Evolutionary conservation across 2,113 vertebrate genomes (phyloP).

Genomic region (Dasyornis broadbenti): DNA sequence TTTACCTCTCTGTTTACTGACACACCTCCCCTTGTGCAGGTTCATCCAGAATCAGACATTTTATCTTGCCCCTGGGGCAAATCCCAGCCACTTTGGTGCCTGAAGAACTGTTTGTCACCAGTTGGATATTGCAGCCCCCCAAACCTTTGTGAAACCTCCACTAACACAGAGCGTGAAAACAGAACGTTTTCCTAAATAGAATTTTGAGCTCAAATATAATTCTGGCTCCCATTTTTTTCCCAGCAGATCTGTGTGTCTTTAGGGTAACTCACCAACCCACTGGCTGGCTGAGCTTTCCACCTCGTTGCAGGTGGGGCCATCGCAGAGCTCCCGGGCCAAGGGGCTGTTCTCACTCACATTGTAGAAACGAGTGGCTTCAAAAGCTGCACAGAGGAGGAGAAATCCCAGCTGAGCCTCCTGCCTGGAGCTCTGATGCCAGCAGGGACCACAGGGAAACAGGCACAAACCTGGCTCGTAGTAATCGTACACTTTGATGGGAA

Average conservation of each 20-base stretch:
- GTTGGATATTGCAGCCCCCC: not conserved
- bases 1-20: not conserved
- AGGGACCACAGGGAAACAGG: not conserved
- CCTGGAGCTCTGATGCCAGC: not conserved
- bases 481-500: slow-evolving; percentile 89
- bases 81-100: not conserved
- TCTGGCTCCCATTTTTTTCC: not conserved
- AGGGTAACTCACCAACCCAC: slow-evolving; percentile 79
- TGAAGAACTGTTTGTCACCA: not conserved
- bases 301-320: slow-evolving; percentile 88
- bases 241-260: not conserved
- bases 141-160: not conserved
- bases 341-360: slow-evolving; percentile 88
- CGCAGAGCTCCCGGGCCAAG: slow-evolving; percentile 85
- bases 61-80: not conserved
- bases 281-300: slow-evolving; percentile 87
- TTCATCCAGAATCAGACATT: not conserved
- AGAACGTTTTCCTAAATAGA: not conserved
- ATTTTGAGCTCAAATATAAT: not conserved
- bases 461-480: slow-evolving; percentile 91
- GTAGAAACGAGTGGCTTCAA: slow-evolving; percentile 92
- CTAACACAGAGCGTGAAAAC: fast-evolving
- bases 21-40: not conserved
- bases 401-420: not conserved
- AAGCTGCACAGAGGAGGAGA: slow-evolving; percentile 69